These are phyloP conservation scores for Centropus unirufus DNA, from an alignment of 2,113 vertebrate species.

Conservation along the genomic window DNA sequence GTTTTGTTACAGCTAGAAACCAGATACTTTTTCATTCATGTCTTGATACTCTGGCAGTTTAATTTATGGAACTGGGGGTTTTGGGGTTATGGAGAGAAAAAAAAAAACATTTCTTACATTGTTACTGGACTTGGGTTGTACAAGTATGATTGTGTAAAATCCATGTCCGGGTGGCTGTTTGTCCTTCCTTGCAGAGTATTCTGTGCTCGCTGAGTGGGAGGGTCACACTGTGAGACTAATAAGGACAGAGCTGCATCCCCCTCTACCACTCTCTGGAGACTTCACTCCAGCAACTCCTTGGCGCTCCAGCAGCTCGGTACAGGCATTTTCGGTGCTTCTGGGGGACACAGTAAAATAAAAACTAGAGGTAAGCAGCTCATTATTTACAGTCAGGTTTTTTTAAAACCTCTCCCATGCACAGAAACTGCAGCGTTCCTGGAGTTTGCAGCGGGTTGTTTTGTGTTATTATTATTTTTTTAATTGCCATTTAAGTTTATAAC, in stretches of 20 bases:
- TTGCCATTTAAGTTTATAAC: background rate
- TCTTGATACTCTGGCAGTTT: background rate
- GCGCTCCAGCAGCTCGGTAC: slow-evolving; percentile 59
- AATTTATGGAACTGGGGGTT: slow-evolving; percentile 2
- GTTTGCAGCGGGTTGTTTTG: background rate
- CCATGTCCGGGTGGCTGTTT: slow-evolving; percentile 48
- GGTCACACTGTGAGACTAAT: slow-evolving; percentile 94
- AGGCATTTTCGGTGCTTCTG: slow-evolving; percentile 61
- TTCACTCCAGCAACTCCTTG: slow-evolving; percentile 68
- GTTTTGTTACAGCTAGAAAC: slow-evolving; percentile 22
- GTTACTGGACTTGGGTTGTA: background rate
- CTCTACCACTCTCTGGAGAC: slow-evolving; percentile 75
- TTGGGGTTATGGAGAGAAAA: background rate
- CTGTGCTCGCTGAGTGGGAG: slow-evolving; percentile 91
- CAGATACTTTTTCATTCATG: slow-evolving; percentile 35
- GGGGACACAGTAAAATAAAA: slow-evolving; percentile 8
- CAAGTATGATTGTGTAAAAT: background rate
- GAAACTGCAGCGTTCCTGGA: background rate
- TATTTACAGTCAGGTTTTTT: background rate
- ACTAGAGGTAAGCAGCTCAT: slow-evolving; percentile 75
- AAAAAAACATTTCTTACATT: background rate
- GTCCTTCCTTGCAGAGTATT: slow-evolving; percentile 79
- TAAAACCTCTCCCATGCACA: background rate
- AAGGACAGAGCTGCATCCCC: slow-evolving; percentile 90
- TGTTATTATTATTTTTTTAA: background rate